These are phyloP conservation scores for Nycticebus coucang DNA, from an alignment of 2,113 vertebrate species.

Conservation along the genomic window DNA sequence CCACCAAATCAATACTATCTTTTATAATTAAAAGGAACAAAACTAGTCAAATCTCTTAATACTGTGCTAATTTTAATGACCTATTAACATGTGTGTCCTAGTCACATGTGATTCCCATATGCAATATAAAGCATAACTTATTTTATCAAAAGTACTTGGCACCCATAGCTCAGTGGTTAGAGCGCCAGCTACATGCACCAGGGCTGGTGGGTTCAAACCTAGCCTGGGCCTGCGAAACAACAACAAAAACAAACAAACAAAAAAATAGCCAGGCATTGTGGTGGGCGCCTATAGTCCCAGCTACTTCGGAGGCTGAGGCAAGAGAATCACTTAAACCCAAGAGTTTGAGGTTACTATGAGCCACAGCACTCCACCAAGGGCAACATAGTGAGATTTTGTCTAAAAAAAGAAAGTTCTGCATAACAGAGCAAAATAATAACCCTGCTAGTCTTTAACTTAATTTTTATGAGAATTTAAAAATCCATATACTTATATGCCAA, in stretches of 20 bases:
- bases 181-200: too few relatives aligned
- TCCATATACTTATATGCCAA: conserved; percentile 9
- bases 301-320: too few relatives aligned
- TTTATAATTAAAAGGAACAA: conserved; percentile 44
- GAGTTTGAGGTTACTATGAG: too few relatives aligned
- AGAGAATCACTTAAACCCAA: too few relatives aligned
- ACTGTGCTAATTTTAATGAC: conserved; percentile 37
- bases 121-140: conserved; percentile 20
- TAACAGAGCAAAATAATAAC: conserved; percentile 35
- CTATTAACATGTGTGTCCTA: neutral
- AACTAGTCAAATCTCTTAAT: neutral
- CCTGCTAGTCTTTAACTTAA: neutral
- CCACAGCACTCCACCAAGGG: too few relatives aligned
- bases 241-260: too few relatives aligned
- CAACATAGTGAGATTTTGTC: too few relatives aligned
- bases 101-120: neutral
- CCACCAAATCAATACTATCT: conserved; percentile 12
- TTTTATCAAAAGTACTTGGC: conserved; percentile 4
- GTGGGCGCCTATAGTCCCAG: too few relatives aligned
- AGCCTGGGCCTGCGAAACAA: too few relatives aligned
- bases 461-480: conserved; percentile 46
- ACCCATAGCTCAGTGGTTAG: too few relatives aligned
- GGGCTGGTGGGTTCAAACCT: too few relatives aligned
- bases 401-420: neutral
- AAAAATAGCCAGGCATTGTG: too few relatives aligned